These are phyloP conservation scores for Myotis pilosus DNA, from an alignment of 2,797 vertebrate genomes.

Conservation along the genomic window DNA sequence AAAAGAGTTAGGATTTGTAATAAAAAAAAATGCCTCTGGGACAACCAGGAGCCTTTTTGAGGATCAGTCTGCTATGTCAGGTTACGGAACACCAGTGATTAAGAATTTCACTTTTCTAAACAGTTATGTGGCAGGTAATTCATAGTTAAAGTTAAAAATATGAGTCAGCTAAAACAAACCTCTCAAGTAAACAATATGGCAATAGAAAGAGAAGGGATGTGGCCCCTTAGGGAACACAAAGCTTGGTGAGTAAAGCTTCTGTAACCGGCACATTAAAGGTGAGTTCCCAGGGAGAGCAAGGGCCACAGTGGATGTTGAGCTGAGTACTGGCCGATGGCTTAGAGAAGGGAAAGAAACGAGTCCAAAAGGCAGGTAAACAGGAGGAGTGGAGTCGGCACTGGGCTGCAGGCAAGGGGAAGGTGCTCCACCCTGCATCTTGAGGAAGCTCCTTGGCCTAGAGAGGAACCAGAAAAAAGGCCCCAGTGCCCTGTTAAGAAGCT, in stretches of 20 bases:
- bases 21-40: not conserved
- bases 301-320: not conserved
- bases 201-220: not conserved
- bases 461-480: not conserved
- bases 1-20: not conserved
- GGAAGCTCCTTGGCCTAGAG: not conserved
- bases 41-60: not conserved
- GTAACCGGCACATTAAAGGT: not conserved
- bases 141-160: slow-evolving; percentile 23
- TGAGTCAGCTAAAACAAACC: slow-evolving; percentile 27
- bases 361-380: not conserved
- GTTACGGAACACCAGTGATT: not conserved
- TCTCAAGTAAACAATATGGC: not conserved
- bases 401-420: not conserved
- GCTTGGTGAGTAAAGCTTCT: not conserved
- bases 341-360: not conserved
- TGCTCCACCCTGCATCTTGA: not conserved
- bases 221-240: not conserved
- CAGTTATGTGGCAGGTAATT: not conserved
- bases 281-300: not conserved
- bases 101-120: not conserved
- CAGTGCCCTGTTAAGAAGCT: not conserved
- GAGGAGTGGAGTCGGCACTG: not conserved
- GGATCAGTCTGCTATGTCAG: not conserved
- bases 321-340: not conserved